Base-by-base conservation (phyloP, 2,888 invertebrate genomes). In the Mesochorus sp. region DNA sequence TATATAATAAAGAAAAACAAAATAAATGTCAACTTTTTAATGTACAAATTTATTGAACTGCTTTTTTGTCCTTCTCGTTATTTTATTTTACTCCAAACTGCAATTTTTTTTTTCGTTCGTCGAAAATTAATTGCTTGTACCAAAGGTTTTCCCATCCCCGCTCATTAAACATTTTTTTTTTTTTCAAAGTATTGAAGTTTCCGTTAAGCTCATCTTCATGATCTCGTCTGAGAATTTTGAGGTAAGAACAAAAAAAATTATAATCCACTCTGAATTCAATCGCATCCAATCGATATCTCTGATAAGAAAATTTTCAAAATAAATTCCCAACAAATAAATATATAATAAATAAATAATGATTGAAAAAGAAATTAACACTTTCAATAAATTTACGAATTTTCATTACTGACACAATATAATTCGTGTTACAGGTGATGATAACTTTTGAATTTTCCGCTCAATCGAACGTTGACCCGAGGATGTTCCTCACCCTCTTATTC, bases 1-100 rank as follows among this genome's bases (percentile, higher is more conserved):
- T 84, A 86, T 85, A 86, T 86, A 87, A 86, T 85, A 84, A 85
- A 88, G 81, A 84, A 82, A 82, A 86, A 85, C 84, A 87, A 87
- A 88, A 86, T 82, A 80, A 80, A 81, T 79, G 80, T 81, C 79
- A 80, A 80, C 68, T 68, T 75, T 83, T 80, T 79, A 37, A 76
- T 79, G 76, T 74, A 67, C 70, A 51, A 64, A 80, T 80, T 81
- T 42, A 80, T 81, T 80, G 39, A 17, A 73, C 62, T 39, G 24
- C 34, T 61, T 39, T 28, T 31, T 64, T 39, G 21, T 51, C 12
- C 24, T n/a, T 17, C 17, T n/a, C 37, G n/a, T 37, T 37, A 8
- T 51, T 51, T 2, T 51, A 1, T 28, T n/a, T 28, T 12, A 10
- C 1, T n/a, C 0, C 8, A 6, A 12, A 1, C 17, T 44, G 14